Conservation (phyloP, 2,888 invertebrate species). For the Halictus ligatus region DNA sequence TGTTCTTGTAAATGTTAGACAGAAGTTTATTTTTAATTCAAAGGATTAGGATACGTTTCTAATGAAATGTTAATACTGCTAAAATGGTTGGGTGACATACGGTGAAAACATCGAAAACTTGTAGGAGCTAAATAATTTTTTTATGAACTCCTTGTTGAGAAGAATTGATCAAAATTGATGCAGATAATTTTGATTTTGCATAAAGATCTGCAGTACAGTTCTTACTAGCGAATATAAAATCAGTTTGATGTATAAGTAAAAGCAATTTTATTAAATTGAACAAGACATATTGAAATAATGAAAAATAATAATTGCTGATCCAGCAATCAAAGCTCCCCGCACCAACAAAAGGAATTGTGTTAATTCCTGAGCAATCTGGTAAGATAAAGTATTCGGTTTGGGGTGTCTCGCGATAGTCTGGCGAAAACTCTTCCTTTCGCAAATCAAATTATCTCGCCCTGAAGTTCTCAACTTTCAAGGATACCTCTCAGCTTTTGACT, state of each 20-base stretch:
- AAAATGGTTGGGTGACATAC: no score
- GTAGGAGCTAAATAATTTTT: no score
- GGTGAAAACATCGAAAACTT: no score
- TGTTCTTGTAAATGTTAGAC: no score
- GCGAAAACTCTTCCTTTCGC: slow-evolving; percentile 28
- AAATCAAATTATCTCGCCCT: slow-evolving; percentile 50
- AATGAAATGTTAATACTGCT: no score
- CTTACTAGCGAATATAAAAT: no score
- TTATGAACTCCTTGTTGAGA: no score
- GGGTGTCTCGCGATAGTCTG: neutral
- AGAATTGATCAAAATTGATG: no score
- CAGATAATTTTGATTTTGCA: no score
- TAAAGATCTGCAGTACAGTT: no score
- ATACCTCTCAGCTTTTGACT: slow-evolving; percentile 28
- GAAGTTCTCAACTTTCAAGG: slow-evolving; percentile 43
- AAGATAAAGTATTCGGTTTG: slow-evolving; percentile 4
- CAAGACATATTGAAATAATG: neutral
- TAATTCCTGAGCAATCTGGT: neutral
- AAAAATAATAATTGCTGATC: neutral
- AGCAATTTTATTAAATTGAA: neutral
- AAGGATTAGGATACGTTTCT: no score
- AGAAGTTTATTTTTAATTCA: no score
- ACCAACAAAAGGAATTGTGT: neutral
- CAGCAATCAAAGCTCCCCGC: neutral
- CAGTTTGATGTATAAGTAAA: neutral